These are phyloP conservation scores for Tanytarsus gracilentus DNA, from an alignment of 2,888 invertebrate species.

Conservation along the genomic window DNA sequence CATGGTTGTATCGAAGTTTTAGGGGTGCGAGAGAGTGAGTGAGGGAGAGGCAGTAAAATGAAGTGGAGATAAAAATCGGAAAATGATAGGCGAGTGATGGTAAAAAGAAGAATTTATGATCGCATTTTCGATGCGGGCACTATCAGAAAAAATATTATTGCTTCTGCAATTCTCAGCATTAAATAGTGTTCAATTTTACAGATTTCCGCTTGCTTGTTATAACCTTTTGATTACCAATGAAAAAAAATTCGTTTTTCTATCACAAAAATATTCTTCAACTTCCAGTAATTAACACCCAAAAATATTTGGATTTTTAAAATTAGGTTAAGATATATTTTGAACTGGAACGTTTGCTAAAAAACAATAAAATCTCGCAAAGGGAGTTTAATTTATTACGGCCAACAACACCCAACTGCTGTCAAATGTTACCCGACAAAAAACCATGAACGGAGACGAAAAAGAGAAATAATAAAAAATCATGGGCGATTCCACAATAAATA, in stretches of 20 bases:
- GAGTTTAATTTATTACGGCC: too few species aligned
- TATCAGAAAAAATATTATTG: neutral
- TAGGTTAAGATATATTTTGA: too few species aligned
- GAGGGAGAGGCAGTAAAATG: neutral
- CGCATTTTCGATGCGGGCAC: too few species aligned
- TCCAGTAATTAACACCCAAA: too few species aligned
- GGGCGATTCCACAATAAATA: constrained; percentile 3
- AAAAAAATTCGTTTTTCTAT: too few species aligned
- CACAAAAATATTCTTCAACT: too few species aligned
- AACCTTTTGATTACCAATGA: too few species aligned
- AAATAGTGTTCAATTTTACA: too few species aligned
- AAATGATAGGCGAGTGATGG: neutral
- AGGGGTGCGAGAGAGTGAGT: neutral
- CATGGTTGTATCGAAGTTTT: neutral
- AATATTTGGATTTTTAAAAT: too few species aligned
- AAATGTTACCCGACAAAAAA: neutral
- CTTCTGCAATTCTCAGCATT: neutral
- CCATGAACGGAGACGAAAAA: neutral
- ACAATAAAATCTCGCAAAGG: too few species aligned
- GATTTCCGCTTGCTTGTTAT: too few species aligned
- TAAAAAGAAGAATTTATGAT: neutral
- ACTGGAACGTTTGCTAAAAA: too few species aligned
- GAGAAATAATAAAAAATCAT: constrained; percentile 20
- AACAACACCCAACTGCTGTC: constrained; percentile 5
- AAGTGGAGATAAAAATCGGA: neutral